Evolutionary conservation across 64 coral and sea anemone species (phyloP), one percentile per base, ranked within the genome.

Genomic region (Catalaphyllia jardinei): DNA sequence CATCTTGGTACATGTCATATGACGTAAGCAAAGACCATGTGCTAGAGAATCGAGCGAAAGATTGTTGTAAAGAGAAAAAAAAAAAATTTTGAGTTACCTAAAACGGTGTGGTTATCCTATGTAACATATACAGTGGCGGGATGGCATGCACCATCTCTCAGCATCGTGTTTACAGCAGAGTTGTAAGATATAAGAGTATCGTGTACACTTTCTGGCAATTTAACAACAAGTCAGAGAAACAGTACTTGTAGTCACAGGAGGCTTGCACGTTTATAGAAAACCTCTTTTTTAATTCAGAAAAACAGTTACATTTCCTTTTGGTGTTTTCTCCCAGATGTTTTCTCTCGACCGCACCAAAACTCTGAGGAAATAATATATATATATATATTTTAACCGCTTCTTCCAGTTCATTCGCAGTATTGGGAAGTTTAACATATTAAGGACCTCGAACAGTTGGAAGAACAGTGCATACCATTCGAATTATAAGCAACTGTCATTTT

Each of bases 231-330:
- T 52, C 50, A 52, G 50, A 52, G 50, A 52, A 52, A 52, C 50
- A 79, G 62, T 78, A 78, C 76, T 87, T 72, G 24, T 54, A 54
- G 59, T 89, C 54, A 28, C 76, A 85, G 25, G 82, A 71, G 25
- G 78, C 89, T 76, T 91, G 89, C 28, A 91, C 89, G 74, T 91
- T 91, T 29, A 91, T 62, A 46, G 80, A 83, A 55, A 83, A 86
- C 38, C 82, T 84, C 65, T 83, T 91, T 77, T 91, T 84, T 63
- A 75, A 16, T 79, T 62, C 59, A 28, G 82, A 77, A 83, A 91
- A 67, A 85, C 89, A 42, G 81, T 79, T 77, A 80, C 57, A 62
- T 86, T 86, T 25, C 75, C 64, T 25, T 91, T 83, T 86, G 89
- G 89, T 91, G 52, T n/a, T 50, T 91, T 22, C 76, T 91, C 10